Evolutionary conservation across 2,888 invertebrate genomes (phyloP).

Genomic region (Apodemia zela): DNA sequence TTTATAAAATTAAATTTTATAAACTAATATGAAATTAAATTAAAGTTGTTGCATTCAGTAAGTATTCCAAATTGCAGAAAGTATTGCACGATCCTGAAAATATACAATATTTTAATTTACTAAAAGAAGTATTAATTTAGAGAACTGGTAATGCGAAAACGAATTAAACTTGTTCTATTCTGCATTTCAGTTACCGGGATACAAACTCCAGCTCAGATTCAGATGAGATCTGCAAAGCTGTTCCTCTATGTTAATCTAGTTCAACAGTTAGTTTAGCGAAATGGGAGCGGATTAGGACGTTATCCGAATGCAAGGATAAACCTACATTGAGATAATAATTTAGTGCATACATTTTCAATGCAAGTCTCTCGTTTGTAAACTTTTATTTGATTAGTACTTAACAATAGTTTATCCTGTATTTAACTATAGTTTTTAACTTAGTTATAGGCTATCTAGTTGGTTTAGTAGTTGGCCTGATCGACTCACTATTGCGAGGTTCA

Average conservation of each 20-base stretch:
- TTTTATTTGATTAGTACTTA: not conserved
- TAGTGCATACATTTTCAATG: conserved; percentile 2
- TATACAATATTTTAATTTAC: too few species aligned
- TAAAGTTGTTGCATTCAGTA: too few species aligned
- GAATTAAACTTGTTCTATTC: conserved; percentile 21
- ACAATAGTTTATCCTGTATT: not conserved
- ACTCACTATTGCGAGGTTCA: too few species aligned
- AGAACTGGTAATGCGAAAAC: conserved; percentile 14
- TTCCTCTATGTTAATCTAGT: conserved; percentile 24
- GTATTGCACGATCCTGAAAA: too few species aligned
- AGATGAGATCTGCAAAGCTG: conserved; percentile 24
- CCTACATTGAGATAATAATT: conserved; percentile 13
- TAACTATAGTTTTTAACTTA: not conserved
- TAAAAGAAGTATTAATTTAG: not conserved
- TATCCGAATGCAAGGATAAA: conserved; percentile 18
- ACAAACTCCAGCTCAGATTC: conserved; percentile 22
- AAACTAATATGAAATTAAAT: too few species aligned
- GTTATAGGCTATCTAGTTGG: too few species aligned
- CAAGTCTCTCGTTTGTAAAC: not conserved
- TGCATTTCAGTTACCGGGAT: conserved; percentile 23
- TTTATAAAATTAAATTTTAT: too few species aligned
- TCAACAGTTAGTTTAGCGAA: conserved; percentile 24
- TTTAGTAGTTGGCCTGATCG: too few species aligned
- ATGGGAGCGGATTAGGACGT: conserved; percentile 21
- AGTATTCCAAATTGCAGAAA: too few species aligned